phyloP scores from a whole-genome alignment of 1,140 invertebrate species.

The Caerostris darwini region DNA sequence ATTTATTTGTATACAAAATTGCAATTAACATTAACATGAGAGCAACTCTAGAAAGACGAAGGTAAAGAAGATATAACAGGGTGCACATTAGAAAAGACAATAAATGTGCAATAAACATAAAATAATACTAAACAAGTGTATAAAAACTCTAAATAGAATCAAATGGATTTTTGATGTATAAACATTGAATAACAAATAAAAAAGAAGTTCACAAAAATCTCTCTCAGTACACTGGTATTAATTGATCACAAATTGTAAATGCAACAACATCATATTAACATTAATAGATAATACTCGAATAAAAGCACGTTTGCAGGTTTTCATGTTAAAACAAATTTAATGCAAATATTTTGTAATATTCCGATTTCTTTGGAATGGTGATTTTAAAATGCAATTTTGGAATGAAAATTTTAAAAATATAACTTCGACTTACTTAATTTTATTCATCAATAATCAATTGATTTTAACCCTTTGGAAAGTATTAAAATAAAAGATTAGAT shows the following conservation, averaged over 20 bases:
- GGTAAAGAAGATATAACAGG: constrained; percentile 16
- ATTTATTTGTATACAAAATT: neutral
- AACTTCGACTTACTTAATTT: no score
- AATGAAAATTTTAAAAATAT: neutral
- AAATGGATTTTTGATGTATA: neutral
- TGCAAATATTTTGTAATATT: neutral
- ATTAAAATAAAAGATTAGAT: no score
- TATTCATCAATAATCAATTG: no score
- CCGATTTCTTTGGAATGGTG: neutral
- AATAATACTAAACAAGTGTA: constrained; percentile 40
- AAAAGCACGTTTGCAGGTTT: neutral
- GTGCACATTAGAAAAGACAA: neutral
- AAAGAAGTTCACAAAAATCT: neutral
- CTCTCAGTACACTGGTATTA: neutral
- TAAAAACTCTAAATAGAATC: constrained; percentile 13
- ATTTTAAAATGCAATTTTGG: neutral
- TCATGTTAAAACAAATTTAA: neutral
- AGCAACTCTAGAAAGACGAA: neutral
- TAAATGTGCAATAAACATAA: constrained; percentile 17
- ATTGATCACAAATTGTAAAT: constrained; percentile 1
- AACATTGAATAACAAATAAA: constrained; percentile 3
- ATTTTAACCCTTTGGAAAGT: no score
- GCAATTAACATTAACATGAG: neutral
- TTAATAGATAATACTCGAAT: neutral
- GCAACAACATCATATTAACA: neutral